Percentiles rank a stretch among this genome's conserved stretches.
These are phyloP conservation scores for Ascidia mentula DNA, from an alignment of 23 tunicate species.

Conservation along the genomic window DNA sequence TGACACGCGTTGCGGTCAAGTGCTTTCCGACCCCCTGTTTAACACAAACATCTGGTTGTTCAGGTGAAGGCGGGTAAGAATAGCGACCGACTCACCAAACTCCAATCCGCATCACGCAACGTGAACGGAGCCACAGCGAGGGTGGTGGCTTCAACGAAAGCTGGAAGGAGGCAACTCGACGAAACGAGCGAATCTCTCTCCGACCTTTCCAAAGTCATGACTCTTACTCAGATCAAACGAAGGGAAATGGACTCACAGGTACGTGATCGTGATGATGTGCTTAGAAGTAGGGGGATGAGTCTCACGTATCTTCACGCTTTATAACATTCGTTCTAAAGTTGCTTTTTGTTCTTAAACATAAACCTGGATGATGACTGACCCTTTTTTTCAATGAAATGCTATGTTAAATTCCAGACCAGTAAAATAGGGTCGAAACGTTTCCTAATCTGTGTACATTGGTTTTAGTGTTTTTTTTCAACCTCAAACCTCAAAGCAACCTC, in stretches of 20 bases:
- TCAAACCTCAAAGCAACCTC: too few relatives aligned
- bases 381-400: too few relatives aligned
- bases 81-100: conserved; percentile 41
- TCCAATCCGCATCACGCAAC: conserved; percentile 68
- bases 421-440: too few relatives aligned
- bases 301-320: background rate
- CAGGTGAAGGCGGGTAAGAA: conserved; percentile 80
- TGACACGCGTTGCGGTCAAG: too few relatives aligned
- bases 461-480: too few relatives aligned
- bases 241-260: conserved; percentile 97
- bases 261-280: conserved; percentile 58
- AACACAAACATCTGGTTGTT: background rate
- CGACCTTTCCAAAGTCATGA: conserved; percentile 39
- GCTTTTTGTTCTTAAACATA: too few relatives aligned
- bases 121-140: conserved; percentile 94
- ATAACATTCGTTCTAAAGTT: background rate
- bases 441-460: too few relatives aligned
- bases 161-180: conserved; percentile 77
- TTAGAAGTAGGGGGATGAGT: conserved; percentile 47
- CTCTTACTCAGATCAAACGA: conserved; percentile 82
- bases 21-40: too few relatives aligned
- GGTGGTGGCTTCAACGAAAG: conserved; percentile 92
- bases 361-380: too few relatives aligned
- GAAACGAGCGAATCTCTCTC: conserved; percentile 49
- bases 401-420: too few relatives aligned